These are phyloP conservation scores for Polyommatus icarus DNA, from an alignment of 2,888 invertebrate species.

Conservation along the genomic window DNA sequence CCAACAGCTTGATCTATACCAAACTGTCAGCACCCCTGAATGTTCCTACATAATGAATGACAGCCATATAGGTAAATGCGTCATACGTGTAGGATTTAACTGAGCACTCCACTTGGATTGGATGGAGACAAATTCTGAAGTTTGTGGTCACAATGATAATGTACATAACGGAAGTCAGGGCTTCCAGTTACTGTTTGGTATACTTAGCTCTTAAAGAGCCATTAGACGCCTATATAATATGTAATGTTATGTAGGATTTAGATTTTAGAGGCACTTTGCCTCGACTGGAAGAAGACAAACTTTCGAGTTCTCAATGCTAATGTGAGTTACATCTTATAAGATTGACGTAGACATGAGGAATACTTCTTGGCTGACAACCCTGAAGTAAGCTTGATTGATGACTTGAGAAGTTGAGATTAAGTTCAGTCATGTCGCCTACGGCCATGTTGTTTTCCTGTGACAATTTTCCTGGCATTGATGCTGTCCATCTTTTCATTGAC, in stretches of 20 bases:
- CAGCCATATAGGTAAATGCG: no score
- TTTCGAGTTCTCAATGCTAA: not conserved
- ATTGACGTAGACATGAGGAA: not conserved
- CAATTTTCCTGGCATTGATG: constrained; percentile 18
- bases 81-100: no score
- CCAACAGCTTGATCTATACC: not conserved
- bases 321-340: not conserved
- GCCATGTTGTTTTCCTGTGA: constrained; percentile 10
- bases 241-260: not conserved
- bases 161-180: no score
- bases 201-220: no score
- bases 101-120: no score
- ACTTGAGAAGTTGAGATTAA: not conserved
- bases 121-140: no score
- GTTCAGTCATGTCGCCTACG: constrained; percentile 10
- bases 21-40: no score
- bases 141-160: no score
- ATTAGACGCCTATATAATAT: no score
- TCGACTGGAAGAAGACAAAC: not conserved
- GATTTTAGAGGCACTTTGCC: not conserved
- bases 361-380: not conserved
- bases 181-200: no score
- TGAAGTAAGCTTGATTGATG: constrained; percentile 23
- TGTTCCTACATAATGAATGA: no score
- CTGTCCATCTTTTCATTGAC: constrained; percentile 4